Evolutionary conservation across 2,888 invertebrate genomes (phyloP).

Genomic region (Oxytorus armatus): DNA sequence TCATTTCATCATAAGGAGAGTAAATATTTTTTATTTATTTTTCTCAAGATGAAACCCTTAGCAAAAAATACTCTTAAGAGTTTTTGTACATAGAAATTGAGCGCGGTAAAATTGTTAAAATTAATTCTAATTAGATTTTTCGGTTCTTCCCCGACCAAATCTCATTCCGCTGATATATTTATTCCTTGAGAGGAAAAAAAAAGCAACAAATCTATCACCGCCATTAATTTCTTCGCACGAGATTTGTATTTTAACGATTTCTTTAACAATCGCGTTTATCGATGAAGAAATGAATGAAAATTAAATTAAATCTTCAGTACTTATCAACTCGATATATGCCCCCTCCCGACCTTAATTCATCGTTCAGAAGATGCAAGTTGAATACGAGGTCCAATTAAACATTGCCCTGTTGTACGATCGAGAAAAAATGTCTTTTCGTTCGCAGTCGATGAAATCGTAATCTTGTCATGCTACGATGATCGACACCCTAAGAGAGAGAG

Average conservation of each 20-base stretch:
- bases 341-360: not conserved
- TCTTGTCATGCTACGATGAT: conserved; percentile 47
- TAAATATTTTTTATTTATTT: conserved; percentile 34
- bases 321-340: conserved; percentile 39
- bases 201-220: conserved; percentile 6
- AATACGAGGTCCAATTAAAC: conserved; percentile 62
- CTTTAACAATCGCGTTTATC: conserved; percentile 29
- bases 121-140: too few species aligned
- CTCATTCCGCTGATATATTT: not conserved
- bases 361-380: conserved; percentile 38
- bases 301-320: conserved; percentile 19
- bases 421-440: conserved; percentile 3
- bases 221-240: conserved; percentile 38
- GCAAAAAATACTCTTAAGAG: conserved; percentile 48
- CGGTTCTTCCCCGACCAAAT: not conserved
- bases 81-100: conserved; percentile 64
- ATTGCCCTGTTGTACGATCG: conserved; percentile 55
- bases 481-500: conserved; percentile 1
- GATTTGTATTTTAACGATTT: conserved; percentile 37
- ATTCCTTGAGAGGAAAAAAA: not conserved
- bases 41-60: conserved; percentile 36
- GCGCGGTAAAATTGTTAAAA: conserved; percentile 18
- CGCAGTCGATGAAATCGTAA: conserved; percentile 29
- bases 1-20: conserved; percentile 15
- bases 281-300: not conserved